Conservation (phyloP, 2,888 invertebrate genomes). For the Cephus pygmeus region DNA sequence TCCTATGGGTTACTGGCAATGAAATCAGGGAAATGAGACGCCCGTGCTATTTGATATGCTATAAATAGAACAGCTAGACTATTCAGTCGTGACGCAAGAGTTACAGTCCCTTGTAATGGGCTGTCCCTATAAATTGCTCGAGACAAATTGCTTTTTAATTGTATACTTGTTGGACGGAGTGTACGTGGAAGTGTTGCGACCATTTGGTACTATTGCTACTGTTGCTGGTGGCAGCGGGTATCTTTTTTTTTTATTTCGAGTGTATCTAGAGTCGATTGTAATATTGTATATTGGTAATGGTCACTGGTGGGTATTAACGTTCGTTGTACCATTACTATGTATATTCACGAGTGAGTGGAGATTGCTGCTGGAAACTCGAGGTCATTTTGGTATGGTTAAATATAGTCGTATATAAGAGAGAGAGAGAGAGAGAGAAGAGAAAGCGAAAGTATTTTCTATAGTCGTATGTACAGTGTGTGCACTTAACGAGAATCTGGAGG, state of each 20-base stretch:
- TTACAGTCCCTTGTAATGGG: neutral
- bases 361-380: neutral
- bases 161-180: neutral
- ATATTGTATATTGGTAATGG: neutral
- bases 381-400: neutral
- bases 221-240: neutral
- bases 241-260: neutral
- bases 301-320: neutral
- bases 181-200: neutral
- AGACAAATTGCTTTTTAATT: conserved; percentile 7
- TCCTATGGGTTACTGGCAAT: neutral
- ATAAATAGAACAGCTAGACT: neutral
- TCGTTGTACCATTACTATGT: neutral
- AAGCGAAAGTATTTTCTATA: neutral
- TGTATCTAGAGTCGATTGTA: neutral
- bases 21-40: neutral
- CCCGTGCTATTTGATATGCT: neutral
- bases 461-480: too few relatives aligned
- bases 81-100: neutral
- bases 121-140: conserved; percentile 1
- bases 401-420: neutral
- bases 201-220: neutral
- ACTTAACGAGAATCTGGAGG: neutral
- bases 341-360: neutral
- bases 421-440: neutral